A percentile compares a stretch with the other conserved stretches of the same genome.
Conservation (phyloP, 1,140 invertebrate species). For the Drosophila serrata region DNA sequence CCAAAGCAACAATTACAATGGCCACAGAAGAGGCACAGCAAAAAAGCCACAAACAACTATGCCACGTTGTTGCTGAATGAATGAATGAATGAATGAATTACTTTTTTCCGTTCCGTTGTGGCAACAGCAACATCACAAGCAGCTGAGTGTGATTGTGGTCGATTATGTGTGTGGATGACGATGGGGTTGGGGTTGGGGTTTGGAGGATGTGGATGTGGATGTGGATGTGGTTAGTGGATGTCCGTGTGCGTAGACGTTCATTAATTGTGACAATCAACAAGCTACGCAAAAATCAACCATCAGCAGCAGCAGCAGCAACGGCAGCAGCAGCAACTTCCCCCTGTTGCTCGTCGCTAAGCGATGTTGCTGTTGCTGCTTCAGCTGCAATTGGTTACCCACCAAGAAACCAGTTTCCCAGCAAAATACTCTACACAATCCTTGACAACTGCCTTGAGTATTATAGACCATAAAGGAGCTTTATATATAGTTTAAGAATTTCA, state of each 20-base stretch:
- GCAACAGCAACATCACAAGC: constrained; percentile 45
- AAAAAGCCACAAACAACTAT: constrained; percentile 54
- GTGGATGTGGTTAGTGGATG: constrained; percentile 78
- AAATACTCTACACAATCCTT: constrained; percentile 22
- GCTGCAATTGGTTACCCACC: constrained; percentile 64
- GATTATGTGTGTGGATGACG: constrained; percentile 16
- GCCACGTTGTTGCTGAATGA: constrained; percentile 64
- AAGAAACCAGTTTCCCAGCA: constrained; percentile 60
- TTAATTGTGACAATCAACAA: constrained; percentile 83
- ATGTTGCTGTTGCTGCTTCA: constrained; percentile 43
- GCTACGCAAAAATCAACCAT: constrained; percentile 74
- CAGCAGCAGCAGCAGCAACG: constrained; percentile 10
- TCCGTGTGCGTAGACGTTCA: constrained; percentile 82
- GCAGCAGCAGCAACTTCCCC: constrained; percentile 36
- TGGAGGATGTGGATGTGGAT: constrained; percentile 41
- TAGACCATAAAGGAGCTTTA: background rate
- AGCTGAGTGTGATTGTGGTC: constrained; percentile 55
- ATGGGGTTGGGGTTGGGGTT: constrained; percentile 39
- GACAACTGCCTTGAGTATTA: background rate
- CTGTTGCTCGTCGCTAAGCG: constrained; percentile 24
- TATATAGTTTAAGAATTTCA: too few relatives aligned
- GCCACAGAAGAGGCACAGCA: constrained; percentile 30
- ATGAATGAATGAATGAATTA: constrained; percentile 72
- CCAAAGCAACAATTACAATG: constrained; percentile 74
- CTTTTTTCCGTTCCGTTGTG: constrained; percentile 76